phyloP scores from a whole-genome alignment of 2,888 invertebrate species.

The Thereva nobilitata region DNA sequence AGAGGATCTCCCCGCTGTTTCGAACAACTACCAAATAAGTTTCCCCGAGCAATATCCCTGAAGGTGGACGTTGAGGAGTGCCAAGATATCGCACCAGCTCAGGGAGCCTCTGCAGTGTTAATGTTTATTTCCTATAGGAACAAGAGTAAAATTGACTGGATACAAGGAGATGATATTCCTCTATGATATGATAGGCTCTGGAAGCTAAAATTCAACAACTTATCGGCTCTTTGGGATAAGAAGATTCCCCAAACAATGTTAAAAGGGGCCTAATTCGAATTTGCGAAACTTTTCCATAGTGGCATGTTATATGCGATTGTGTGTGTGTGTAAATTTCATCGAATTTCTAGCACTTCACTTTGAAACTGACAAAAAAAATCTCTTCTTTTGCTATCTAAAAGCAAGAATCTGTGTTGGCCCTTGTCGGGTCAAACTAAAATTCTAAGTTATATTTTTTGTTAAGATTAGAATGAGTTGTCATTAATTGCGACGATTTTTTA shows the following conservation, averaged over 20 bases:
- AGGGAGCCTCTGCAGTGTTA: conserved; percentile 96
- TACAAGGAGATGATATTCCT: conserved; percentile 89
- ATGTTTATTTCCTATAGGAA: conserved; percentile 96
- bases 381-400: conserved; percentile 4
- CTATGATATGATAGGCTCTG: too few species aligned
- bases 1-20: conserved; percentile 91
- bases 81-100: conserved; percentile 81
- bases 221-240: conserved; percentile 68
- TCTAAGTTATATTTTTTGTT: too few species aligned
- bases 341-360: too few species aligned
- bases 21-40: conserved; percentile 84
- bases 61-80: conserved; percentile 92
- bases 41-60: conserved; percentile 85
- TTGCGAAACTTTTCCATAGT: too few species aligned
- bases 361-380: background rate
- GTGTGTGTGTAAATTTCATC: too few species aligned
- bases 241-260: conserved; percentile 82
- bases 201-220: conserved; percentile 90
- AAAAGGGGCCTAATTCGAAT: too few species aligned
- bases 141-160: conserved; percentile 78
- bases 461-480: conserved; percentile 28
- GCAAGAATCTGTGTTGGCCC: conserved; percentile 17
- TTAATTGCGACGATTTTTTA: conserved; percentile 12
- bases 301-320: too few species aligned
- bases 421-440: conserved; percentile 10